Percentiles rank a stretch among this genome's conserved stretches.
Conservation (phyloP, 2,113 vertebrate genomes). For the Oncorhynchus tshawytscha region DNA sequence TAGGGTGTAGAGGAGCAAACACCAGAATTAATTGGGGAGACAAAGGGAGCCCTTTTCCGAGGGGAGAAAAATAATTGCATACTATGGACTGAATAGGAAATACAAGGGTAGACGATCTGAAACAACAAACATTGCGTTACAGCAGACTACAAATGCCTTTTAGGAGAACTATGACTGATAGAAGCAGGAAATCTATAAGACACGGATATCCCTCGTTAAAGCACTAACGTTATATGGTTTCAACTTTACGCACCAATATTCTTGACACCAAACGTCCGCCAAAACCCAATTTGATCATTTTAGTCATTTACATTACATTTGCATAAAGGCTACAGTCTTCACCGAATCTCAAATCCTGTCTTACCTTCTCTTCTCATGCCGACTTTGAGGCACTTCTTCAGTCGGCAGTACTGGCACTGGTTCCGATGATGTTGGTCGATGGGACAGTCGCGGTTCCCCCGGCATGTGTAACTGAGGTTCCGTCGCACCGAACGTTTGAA, state of each 20-base stretch:
- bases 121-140: neutral
- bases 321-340: constrained; percentile 1
- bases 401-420: constrained; percentile 85
- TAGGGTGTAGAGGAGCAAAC: constrained; percentile 66
- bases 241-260: constrained; percentile 21
- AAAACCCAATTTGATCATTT: neutral
- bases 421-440: constrained; percentile 86
- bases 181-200: neutral
- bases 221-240: neutral
- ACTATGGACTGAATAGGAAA: constrained; percentile 15
- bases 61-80: constrained; percentile 18
- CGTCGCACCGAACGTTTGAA: constrained; percentile 85
- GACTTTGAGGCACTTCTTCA: constrained; percentile 86
- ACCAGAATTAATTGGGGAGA: constrained; percentile 62
- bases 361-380: constrained; percentile 86
- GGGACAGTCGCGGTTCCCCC: constrained; percentile 82
- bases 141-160: neutral
- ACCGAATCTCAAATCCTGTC: constrained; percentile 9
- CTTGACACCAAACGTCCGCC: neutral
- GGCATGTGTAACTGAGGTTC: constrained; percentile 85
- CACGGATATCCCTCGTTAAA: neutral
- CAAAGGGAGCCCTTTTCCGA: constrained; percentile 53
- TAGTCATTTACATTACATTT: constrained; percentile 20
- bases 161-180: neutral
- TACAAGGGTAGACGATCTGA: neutral